Evolutionary conservation across 1,140 invertebrate species (phyloP), one percentile per base, ranked within the genome.

Genomic region (Phymastichus coffea): DNA sequence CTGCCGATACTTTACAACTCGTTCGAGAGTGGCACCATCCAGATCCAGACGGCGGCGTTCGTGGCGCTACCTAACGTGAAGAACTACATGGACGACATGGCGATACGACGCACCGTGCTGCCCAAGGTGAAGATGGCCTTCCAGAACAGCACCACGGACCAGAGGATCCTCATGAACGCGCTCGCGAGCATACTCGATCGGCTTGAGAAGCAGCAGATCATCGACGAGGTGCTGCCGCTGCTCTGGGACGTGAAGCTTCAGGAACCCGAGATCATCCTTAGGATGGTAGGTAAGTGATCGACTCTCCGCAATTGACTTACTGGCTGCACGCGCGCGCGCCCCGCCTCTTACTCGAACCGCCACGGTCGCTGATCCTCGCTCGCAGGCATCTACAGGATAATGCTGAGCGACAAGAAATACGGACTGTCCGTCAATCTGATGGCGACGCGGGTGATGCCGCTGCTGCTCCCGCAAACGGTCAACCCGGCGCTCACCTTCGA

Each of bases 401-500:
- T 98, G 88, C 81, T 98, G 61, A 86, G 87, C 69, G 94, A 97
- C 74, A 94, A 94, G 74, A 92, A 90, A 70, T 97, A 94, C 76
- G 95, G 93, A 12, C 80, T 98, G 38, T 92, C 90, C 1, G 88
- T 96, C 10, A 95, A 93, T 74, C 83, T 96, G 64, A 91, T 98
- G 86, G 95, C 95, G 1, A 96, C 92, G 1, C 87, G 92, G 71
- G 93, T 97, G 28, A 93, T 98, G 85, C 96, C 95, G 1, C 86
- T 90, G 8, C 80, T 98, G 7, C 87, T 95, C 43, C 95, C 96
- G 22, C 93, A 96, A 70, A 93, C 94, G 2, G 89, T 98, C 37
- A 96, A 95, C 76, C 91, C 94, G 1, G 86, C 86, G 25, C 81
- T 98, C 40, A 94, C 90, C 77, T 81, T 97, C 66, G 94, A 97